Conservation (phyloP, 2,888 invertebrate genomes). For the Strigamia transsilvanica region DNA sequence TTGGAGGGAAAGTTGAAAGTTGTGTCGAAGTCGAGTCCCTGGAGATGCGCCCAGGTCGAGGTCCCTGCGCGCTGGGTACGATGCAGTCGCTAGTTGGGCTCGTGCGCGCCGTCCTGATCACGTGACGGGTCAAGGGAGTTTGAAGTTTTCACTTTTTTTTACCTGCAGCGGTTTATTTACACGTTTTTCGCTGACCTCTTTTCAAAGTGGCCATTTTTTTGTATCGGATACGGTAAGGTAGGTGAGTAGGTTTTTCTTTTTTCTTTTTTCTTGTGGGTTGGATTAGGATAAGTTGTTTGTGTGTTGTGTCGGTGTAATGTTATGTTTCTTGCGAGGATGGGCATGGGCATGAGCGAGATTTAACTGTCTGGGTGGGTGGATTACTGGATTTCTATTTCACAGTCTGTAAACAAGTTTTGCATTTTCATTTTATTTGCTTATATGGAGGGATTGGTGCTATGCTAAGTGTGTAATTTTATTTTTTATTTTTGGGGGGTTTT, state of each 20-base stretch:
- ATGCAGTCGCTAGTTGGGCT: too few relatives aligned
- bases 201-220: background rate
- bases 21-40: background rate
- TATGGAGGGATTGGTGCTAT: background rate
- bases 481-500: too few relatives aligned
- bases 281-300: background rate
- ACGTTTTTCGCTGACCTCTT: background rate
- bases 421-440: too few relatives aligned
- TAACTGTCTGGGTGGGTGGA: background rate
- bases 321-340: background rate
- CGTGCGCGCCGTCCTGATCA: background rate
- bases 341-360: too few relatives aligned
- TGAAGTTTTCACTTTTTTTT: background rate
- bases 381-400: background rate
- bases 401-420: background rate
- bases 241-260: background rate
- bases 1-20: too few relatives aligned
- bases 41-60: background rate
- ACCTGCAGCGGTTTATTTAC: background rate
- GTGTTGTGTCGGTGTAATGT: background rate
- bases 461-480: too few relatives aligned
- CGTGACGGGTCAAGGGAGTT: slow-evolving; percentile 35
- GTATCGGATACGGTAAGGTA: too few relatives aligned
- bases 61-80: background rate
- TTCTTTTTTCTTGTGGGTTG: background rate